These are phyloP conservation scores for Anabacerthia variegaticeps DNA, from an alignment of 2,797 vertebrate species.

Conservation along the genomic window DNA sequence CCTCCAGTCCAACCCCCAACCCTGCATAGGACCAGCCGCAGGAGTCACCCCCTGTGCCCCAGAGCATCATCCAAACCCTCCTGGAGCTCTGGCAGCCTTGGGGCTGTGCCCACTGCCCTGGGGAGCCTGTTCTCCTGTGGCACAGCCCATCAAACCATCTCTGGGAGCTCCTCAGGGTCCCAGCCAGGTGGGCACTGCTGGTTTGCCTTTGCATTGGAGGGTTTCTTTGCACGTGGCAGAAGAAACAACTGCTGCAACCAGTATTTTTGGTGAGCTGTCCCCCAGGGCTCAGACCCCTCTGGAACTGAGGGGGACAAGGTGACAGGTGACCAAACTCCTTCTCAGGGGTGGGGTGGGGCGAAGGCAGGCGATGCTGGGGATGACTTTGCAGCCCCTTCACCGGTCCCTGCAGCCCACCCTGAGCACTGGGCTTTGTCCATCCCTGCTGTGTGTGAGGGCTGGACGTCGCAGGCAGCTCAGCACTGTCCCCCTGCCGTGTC, in stretches of 20 bases:
- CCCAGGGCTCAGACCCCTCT: not conserved
- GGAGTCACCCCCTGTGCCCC: not conserved
- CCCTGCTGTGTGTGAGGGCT: accelerated
- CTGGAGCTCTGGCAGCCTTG: not conserved
- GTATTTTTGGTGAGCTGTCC: not conserved
- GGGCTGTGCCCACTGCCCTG: not conserved
- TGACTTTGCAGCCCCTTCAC: not conserved
- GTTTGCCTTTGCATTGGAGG: not conserved
- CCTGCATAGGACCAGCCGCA: not conserved
- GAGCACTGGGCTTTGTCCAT: not conserved
- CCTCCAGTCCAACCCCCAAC: not conserved
- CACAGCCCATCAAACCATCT: not conserved
- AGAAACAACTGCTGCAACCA: not conserved
- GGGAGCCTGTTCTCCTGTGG: not conserved
- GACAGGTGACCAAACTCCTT: not conserved
- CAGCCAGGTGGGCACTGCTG: not conserved
- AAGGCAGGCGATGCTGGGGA: not conserved
- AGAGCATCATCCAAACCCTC: not conserved
- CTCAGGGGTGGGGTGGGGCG: accelerated
- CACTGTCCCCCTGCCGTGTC: accelerated
- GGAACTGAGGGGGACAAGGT: accelerated
- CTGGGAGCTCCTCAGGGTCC: not conserved
- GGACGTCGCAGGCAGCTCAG: not conserved
- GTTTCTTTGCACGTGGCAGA: not conserved
- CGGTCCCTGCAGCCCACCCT: not conserved